Evolutionary conservation across 2,797 vertebrate species (phyloP).

Genomic region (Gallirallus australis): DNA sequence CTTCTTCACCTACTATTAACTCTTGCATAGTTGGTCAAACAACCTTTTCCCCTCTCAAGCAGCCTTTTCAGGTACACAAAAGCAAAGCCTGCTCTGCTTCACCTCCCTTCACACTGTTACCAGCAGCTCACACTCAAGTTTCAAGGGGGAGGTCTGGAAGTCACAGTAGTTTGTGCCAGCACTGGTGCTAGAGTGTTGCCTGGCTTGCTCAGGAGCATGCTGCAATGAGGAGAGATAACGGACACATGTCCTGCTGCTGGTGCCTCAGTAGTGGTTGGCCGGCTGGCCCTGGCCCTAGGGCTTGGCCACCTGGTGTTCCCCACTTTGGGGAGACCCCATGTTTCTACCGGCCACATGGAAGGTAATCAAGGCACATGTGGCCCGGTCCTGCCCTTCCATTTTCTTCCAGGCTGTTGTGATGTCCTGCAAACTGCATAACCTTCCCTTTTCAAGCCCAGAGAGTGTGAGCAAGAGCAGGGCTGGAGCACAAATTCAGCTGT

Average conservation of each 20-base stretch:
- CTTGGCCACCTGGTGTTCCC: neutral
- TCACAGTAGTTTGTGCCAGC: neutral
- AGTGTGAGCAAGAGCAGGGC: neutral
- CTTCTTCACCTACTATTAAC: neutral
- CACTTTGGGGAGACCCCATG: accelerated
- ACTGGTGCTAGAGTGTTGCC: neutral
- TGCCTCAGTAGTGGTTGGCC: neutral
- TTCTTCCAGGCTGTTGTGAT: neutral
- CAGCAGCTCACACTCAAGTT: neutral
- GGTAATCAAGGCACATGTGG: accelerated
- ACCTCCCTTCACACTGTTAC: neutral
- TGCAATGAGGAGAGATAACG: neutral
- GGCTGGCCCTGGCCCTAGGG: neutral
- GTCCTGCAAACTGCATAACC: neutral
- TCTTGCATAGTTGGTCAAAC: neutral
- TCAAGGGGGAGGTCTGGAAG: neutral
- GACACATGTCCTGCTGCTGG: neutral
- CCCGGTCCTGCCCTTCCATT: neutral
- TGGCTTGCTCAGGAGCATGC: neutral
- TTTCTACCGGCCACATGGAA: neutral
- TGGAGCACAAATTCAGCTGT: neutral
- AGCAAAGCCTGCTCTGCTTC: neutral
- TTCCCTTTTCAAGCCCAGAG: neutral
- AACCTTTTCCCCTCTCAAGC: neutral
- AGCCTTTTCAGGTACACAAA: neutral